Evolutionary conservation across 2,888 invertebrate species (phyloP).

Genomic region (Odontomyia ornata): DNA sequence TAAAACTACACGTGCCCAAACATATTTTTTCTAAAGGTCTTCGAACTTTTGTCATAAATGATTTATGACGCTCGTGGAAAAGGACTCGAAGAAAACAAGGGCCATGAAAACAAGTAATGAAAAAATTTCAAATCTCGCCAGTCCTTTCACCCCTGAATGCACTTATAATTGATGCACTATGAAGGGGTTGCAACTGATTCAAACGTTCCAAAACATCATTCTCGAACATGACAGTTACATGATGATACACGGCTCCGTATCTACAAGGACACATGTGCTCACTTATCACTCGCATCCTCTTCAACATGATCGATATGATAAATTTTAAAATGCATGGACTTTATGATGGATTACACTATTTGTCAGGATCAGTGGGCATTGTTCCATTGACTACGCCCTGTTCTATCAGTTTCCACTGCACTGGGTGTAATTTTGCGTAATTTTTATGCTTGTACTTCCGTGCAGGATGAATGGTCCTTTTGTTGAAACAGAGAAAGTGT

Average conservation of each 20-base stretch:
- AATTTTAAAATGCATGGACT: constrained; percentile 20
- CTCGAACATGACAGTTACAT: not conserved
- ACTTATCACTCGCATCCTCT: not conserved
- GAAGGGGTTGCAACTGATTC: constrained; percentile 6
- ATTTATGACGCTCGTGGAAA: not conserved
- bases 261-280: not conserved
- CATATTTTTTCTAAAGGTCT: not conserved
- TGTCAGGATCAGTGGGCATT: constrained; percentile 36
- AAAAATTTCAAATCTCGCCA: not conserved
- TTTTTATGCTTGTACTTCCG: not conserved
- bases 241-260: not conserved
- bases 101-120: not conserved
- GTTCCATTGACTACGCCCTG: constrained; percentile 14
- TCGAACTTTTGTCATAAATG: not conserved
- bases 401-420: not conserved
- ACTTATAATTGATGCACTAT: not conserved
- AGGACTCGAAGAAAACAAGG: not conserved
- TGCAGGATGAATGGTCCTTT: not conserved
- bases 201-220: not conserved
- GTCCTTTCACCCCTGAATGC: not conserved
- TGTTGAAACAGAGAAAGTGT: not conserved
- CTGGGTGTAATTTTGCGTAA: not conserved
- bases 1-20: not conserved
- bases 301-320: constrained; percentile 31
- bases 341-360: constrained; percentile 40